These are phyloP conservation scores for Galeopsomyia nigrocyanea DNA, from an alignment of 2,888 invertebrate species.

Conservation along the genomic window DNA sequence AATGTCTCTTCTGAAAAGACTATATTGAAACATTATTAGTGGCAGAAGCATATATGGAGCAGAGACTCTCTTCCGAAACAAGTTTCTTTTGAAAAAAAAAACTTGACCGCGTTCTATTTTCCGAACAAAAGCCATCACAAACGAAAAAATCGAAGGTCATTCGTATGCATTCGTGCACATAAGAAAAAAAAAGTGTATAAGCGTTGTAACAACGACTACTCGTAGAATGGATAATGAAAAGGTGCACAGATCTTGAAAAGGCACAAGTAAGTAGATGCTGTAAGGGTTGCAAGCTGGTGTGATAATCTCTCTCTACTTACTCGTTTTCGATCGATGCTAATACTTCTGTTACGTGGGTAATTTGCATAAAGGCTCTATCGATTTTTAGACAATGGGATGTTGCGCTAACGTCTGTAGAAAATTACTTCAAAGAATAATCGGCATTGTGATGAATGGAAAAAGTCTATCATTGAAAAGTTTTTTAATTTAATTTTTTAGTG, in stretches of 20 bases:
- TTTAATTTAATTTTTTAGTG: too few species aligned
- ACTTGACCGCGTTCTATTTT: conserved; percentile 8
- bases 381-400: too few species aligned
- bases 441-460: too few species aligned
- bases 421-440: too few species aligned
- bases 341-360: conserved; percentile 24
- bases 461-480: too few species aligned
- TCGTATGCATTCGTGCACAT: background rate
- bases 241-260: background rate
- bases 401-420: too few species aligned
- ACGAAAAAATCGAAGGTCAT: conserved; percentile 12
- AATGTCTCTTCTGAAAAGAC: too few species aligned
- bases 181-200: conserved; percentile 14
- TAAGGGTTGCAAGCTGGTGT: conserved; percentile 7
- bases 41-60: too few species aligned
- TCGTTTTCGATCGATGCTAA: conserved; percentile 26
- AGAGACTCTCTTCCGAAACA: background rate
- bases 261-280: conserved; percentile 2
- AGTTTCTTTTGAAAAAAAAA: conserved; percentile 12
- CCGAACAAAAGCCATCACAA: conserved; percentile 2
- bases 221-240: conserved; percentile 9
- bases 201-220: conserved; percentile 3
- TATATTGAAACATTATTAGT: too few species aligned
- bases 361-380: too few species aligned
- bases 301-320: conserved; percentile 38